These are phyloP conservation scores for Baronia brevicornis DNA, from an alignment of 2,888 invertebrate genomes.

Conservation along the genomic window DNA sequence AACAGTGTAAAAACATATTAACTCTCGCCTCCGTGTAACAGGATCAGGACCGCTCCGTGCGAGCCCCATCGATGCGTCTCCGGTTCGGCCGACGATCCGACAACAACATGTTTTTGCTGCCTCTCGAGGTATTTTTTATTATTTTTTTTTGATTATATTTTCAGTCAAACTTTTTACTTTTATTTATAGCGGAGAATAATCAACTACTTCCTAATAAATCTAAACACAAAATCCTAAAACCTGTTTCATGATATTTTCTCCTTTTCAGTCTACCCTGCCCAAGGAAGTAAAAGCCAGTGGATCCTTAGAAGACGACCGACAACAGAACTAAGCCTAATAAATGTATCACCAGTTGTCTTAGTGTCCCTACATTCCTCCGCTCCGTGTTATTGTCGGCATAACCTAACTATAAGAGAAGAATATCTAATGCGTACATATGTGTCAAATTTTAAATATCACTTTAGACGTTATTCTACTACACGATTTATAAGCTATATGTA, in stretches of 20 bases:
- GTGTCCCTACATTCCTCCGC: constrained; percentile 41
- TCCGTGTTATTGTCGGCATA: constrained; percentile 39
- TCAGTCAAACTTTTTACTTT: too few relatives aligned
- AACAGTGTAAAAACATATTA: not conserved
- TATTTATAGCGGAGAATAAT: too few relatives aligned
- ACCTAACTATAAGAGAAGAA: constrained; percentile 32
- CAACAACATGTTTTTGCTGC: constrained; percentile 75
- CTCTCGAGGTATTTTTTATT: constrained; percentile 51
- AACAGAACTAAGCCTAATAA: constrained; percentile 46
- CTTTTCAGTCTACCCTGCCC: constrained; percentile 56
- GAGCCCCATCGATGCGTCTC: constrained; percentile 84
- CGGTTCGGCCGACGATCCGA: constrained; percentile 86
- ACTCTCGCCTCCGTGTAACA: constrained; percentile 22
- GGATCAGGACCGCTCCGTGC: constrained; percentile 79
- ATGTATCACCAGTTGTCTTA: constrained; percentile 27
- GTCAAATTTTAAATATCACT: constrained; percentile 45
- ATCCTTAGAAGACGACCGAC: constrained; percentile 61
- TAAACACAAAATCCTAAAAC: not conserved
- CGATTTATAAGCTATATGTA: constrained; percentile 60
- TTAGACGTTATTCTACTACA: constrained; percentile 50
- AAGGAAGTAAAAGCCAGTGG: constrained; percentile 64
- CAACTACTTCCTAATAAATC: not conserved
- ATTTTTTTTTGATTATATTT: too few relatives aligned
- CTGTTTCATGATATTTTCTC: constrained; percentile 11
- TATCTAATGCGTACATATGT: constrained; percentile 29